A percentile compares a stretch with the other conserved stretches of the same genome.
These are phyloP conservation scores for Pomatostomus ruficeps DNA, from an alignment of 2,113 vertebrate species.

Conservation along the genomic window DNA sequence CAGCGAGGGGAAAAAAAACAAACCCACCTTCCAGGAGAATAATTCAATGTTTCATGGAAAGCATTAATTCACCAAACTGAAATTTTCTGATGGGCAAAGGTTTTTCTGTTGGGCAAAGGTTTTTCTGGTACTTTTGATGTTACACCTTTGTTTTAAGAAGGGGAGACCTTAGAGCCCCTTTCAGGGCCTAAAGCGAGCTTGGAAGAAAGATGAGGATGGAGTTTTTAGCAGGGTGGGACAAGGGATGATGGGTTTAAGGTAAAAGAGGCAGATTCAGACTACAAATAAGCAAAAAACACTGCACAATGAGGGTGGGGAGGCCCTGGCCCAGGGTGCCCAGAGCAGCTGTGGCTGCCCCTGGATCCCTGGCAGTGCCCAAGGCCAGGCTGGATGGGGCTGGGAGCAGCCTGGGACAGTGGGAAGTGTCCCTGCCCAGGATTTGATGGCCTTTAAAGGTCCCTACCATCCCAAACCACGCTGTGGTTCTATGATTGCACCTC, in stretches of 20 bases:
- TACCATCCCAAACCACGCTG: neutral
- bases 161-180: neutral
- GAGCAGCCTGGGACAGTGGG: neutral
- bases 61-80: neutral
- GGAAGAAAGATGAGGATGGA: neutral
- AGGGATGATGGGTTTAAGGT: neutral
- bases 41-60: neutral
- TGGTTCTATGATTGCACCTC: neutral
- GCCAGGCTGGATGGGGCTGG: accelerated
- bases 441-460: neutral
- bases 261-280: neutral
- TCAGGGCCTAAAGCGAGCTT: neutral
- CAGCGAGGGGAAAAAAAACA: neutral
- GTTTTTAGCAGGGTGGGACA: neutral
- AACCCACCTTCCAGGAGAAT: neutral
- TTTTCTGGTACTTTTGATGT: neutral
- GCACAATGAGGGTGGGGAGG: accelerated
- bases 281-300: neutral
- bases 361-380: neutral
- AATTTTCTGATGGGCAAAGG: neutral
- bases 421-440: neutral
- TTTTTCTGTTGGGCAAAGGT: too few relatives aligned
- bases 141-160: neutral
- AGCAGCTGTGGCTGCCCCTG: neutral
- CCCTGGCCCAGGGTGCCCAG: neutral